A percentile compares a stretch with the other conserved stretches of the same genome.
These are phyloP conservation scores for Syrrhaptes paradoxus DNA, from an alignment of 2,113 vertebrate genomes.

Conservation along the genomic window DNA sequence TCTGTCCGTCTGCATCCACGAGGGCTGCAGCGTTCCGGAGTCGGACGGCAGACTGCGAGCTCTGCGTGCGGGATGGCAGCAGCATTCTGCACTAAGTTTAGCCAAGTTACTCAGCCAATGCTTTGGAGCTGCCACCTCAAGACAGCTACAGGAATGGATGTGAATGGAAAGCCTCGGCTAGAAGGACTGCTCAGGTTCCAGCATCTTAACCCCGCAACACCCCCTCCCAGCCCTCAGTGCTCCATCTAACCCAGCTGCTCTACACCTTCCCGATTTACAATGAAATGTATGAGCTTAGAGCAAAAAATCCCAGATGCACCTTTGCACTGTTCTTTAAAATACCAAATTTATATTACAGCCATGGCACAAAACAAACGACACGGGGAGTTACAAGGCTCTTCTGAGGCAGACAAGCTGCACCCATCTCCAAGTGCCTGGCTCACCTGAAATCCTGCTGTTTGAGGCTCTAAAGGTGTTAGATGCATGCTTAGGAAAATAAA, in stretches of 20 bases:
- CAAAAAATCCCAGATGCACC: not conserved
- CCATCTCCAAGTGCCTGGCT: not conserved
- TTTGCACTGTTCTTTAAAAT: not conserved
- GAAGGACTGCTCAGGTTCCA: not conserved
- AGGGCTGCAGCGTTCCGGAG: not conserved
- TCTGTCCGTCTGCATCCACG: not conserved
- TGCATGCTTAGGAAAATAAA: not conserved
- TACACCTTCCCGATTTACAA: not conserved
- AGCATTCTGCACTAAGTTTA: not conserved
- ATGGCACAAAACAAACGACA: not conserved
- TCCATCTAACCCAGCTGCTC: not conserved
- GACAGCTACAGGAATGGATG: not conserved
- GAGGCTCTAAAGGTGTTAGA: not conserved
- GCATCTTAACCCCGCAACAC: not conserved
- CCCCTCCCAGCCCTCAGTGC: not conserved
- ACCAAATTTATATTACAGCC: not conserved
- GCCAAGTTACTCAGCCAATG: not conserved
- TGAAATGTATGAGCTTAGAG: not conserved
- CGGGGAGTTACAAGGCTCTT: not conserved
- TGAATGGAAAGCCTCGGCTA: not conserved
- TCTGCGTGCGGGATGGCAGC: not conserved
- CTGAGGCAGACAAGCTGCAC: not conserved
- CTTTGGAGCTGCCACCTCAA: not conserved
- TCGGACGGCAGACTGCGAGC: not conserved
- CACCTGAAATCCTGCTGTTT: not conserved